Base-by-base conservation (phyloP, 2,113 vertebrate species). In the Zootoca vivipara region DNA sequence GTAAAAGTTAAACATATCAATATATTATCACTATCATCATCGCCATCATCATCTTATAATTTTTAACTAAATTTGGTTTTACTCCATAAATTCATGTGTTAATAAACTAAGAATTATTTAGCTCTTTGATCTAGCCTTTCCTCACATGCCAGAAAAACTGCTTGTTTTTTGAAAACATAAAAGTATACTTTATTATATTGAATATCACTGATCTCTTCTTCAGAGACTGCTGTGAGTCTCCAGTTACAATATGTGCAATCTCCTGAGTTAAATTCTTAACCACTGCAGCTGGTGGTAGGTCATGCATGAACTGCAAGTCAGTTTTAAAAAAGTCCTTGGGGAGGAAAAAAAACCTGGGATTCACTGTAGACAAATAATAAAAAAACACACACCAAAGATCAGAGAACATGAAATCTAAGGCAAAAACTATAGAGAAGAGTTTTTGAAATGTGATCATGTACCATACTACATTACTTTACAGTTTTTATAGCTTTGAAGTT, bases 401-500 rank as follows among this genome's bases (percentile, higher is more conserved):
- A 30, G 2, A 89, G 72, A 89, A 91, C 0, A 1, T 74, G 67
- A 91, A 88, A 88, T 42, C 5, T 4, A 72, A 92, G 20, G 80
- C 82, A 74, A 73, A 91, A 94, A 91, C 7, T 1, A 67, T 35
- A 84, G 28, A 42, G 2, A 52, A 12, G 72, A 81, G 38, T 35
- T 91, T 92, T 92, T 91, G 74, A 8, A 46, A 83, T 91, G 90
- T 91, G 91, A 94, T 90, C 85, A 52, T 90, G 91, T 91, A 96
- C 90, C 93, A 96, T 87, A 92, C 88, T 62, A 86, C 90, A 82
- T 96, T 79, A 83, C 93, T 91, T 87, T 69, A 73, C 67, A 93
- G 52, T 90, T 89, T 89, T 83, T 89, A 94, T 94, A 94, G 93
- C 96, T 97, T 97, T 98, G 96, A 98, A 97, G 96, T 94, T 90